These are phyloP conservation scores for Myiotriccus ornatus DNA, from an alignment of 2,797 vertebrate genomes.

Conservation along the genomic window DNA sequence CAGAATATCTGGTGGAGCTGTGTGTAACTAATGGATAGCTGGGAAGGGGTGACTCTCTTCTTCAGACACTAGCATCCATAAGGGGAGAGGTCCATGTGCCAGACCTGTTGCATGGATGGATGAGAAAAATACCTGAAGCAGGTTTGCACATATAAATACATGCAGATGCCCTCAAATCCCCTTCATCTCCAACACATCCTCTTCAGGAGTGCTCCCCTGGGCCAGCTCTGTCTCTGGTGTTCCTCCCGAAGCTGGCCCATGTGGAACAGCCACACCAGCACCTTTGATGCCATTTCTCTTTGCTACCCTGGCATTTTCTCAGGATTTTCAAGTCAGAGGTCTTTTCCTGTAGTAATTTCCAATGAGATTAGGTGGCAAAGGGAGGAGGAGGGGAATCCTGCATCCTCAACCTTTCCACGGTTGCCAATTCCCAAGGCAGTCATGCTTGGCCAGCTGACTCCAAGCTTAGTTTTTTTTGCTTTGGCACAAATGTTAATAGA, in stretches of 20 bases:
- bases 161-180: background rate
- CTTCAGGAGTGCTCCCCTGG: rapidly evolving
- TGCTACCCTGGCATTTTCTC: background rate
- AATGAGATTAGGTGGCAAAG: background rate
- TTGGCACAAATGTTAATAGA: background rate
- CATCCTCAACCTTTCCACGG: background rate
- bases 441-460: background rate
- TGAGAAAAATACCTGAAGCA: background rate
- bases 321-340: background rate
- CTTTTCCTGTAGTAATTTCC: background rate
- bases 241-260: background rate
- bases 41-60: background rate
- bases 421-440: background rate
- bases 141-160: background rate
- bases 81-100: background rate
- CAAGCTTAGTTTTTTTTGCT: background rate
- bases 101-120: background rate
- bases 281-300: rapidly evolving
- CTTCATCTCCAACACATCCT: background rate
- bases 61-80: rapidly evolving
- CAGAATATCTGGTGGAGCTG: background rate
- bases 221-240: background rate
- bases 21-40: background rate
- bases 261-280: background rate
- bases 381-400: background rate